Base-by-base conservation (phyloP, 2,888 invertebrate genomes). In the Chalcis sispes region DNA sequence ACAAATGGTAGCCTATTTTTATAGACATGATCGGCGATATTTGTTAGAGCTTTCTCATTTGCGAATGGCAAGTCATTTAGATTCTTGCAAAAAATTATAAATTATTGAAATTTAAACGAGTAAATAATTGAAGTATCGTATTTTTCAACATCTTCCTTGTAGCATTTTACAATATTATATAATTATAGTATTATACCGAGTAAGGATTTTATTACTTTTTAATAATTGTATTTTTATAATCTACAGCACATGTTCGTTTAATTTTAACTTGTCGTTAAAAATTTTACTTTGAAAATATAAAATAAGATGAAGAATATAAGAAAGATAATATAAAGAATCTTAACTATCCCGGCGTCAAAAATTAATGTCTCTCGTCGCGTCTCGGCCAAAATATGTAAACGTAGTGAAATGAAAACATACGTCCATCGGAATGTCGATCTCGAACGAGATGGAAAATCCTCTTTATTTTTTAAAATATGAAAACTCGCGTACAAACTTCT, bases 401-500 rank as follows among this genome's bases (percentile, higher is more conserved):
- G 56, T 10, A 25, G 2, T n/a, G n/a, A n/a, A n/a, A n/a, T n/a
- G n/a, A n/a, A 20, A 61, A 13, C 42, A 20, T 58, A 23, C 23
- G 5, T 32, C 54, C 42, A 18, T 15, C 50, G 46, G 69, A 73
- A 72, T 72, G 70, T 10, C 58, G 70, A 72, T 67, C 56, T 62
- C 58, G 48, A 48, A 32, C 65, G 71, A 65, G 65, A 71, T 27
- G 20, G 72, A 67, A 62, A 72, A 40, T 46, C 36, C 40, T 59
- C 20, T 40, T 29, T 25, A 25, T 73, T 65, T 73, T 69, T 70
- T 65, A 69, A 77, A 77, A 69, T 32, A 66, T 64, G 64, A 71
- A 72, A 27, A 56, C 48, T 18, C 58, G 46, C n/a, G 10, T 8
- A 32, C 42, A 13, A 13, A n/a, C n/a, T 58, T 56, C 48, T 58